Conservation (phyloP, 2,797 vertebrate genomes). For the Podarcis lilfordi region DNA sequence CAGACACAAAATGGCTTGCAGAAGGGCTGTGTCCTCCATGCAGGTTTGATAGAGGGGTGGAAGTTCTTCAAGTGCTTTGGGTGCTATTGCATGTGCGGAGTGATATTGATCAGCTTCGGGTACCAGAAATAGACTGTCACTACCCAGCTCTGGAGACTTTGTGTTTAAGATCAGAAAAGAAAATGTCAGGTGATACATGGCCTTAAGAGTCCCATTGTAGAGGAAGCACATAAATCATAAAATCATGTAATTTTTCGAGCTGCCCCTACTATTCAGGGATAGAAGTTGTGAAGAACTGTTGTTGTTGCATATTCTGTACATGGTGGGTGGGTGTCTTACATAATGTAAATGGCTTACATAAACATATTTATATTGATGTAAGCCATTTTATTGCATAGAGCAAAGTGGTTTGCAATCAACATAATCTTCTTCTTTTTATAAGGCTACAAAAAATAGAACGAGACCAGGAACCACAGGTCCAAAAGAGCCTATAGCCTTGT, state of each 20-base stretch:
- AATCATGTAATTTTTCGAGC: not conserved
- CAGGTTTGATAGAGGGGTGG: not conserved
- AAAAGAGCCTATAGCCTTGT: no score
- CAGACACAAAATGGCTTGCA: not conserved
- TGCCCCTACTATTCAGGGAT: not conserved
- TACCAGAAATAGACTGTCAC: not conserved
- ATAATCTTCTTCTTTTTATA: not conserved
- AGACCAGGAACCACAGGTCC: not conserved
- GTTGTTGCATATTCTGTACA: not conserved
- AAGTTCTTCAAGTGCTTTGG: not conserved
- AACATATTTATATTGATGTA: no score
- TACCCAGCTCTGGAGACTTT: not conserved
- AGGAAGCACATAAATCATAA: not conserved
- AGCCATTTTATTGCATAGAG: not conserved
- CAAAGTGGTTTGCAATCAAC: not conserved
- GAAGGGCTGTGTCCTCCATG: not conserved
- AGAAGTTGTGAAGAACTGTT: not conserved
- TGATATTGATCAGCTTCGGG: not conserved
- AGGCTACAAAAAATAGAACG: not conserved
- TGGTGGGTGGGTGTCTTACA: not conserved
- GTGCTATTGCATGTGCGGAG: not conserved
- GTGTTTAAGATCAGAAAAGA: not conserved
- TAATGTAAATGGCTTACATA: no score
- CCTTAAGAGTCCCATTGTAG: not conserved
- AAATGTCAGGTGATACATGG: not conserved